Base-by-base conservation (phyloP, 1,140 invertebrate genomes). In the Periplaneta americana region DNA sequence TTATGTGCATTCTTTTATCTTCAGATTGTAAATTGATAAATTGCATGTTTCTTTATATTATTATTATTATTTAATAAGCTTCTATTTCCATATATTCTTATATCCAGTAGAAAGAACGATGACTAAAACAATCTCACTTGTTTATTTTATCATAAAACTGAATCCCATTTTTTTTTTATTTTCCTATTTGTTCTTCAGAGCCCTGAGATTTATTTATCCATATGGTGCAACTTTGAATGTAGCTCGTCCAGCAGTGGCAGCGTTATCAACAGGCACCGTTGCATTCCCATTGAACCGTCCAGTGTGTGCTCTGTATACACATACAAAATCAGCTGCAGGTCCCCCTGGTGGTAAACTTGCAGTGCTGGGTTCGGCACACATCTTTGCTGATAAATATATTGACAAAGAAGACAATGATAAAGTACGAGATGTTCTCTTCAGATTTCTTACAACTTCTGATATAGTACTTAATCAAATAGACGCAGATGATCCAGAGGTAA, bases 181-280 rank as follows among this genome's bases (percentile, higher is more conserved):
- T n/a, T 39, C 37, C 34, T 36, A 18, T 8, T 0, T 39, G 33
- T 82, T 85, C 89, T 91, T 79, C 85, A 96, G 95, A 83, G 91
- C 92, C 28, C 89, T 97, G 13, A 93, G 93, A 82, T 97, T 98
- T 89, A 91, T 99, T 15, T 99, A 99, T 89, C 98, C 98, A 1
- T 98, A 95, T 89, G 98, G 98, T 33, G 96, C 97, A 37, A 99
- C 98, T 0, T 87, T 99, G 74, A 99, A 97, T 86, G 97, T 99
- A 0, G 96, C 94, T 79, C 95, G 95, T 86, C 97, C 98, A 11
- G 95, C 97, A 0, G 91, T 94, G 32, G 94, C 98, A 75, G 92
- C 98, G 9, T 88, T 99, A 39, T 98, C 97, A 10, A 98, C 95
- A 83, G 98, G 98, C 75, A 95, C 94, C 81, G 94, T 98, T 5